Percentiles rank a stretch among this genome's conserved stretches.
Evolutionary conservation across 2,113 vertebrate species (phyloP).

Genomic region (Oncorhynchus tshawytscha): DNA sequence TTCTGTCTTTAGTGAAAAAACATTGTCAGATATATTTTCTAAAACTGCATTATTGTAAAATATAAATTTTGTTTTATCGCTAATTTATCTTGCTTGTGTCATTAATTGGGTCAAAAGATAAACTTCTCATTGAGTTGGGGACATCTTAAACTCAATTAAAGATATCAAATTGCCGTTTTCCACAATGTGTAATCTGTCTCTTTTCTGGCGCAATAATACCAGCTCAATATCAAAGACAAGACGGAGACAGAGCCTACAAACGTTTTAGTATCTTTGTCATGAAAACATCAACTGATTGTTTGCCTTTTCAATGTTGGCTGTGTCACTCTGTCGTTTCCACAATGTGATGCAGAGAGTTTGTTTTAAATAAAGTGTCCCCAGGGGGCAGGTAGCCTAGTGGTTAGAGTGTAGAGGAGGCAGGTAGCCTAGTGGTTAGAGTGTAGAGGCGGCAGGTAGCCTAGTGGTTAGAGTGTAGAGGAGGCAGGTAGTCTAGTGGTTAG

Average conservation of each 20-base stretch:
- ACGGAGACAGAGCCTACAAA: conserved; percentile 13
- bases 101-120: conserved; percentile 83
- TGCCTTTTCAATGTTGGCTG: conserved; percentile 56
- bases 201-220: no score
- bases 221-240: conserved; percentile 33
- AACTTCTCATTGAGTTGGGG: conserved; percentile 75
- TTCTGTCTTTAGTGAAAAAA: conserved; percentile 74
- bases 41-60: conserved; percentile 75
- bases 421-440: no score
- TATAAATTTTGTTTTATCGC: conserved; percentile 45
- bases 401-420: no score
- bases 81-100: conserved; percentile 81
- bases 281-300: conserved; percentile 50
- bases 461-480: no score
- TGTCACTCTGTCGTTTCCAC: conserved; percentile 50
- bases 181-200: conserved; percentile 65
- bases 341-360: no score
- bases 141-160: conserved; percentile 82
- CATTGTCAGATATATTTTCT: conserved; percentile 71
- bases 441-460: no score
- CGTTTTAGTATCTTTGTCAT: conserved; percentile 65
- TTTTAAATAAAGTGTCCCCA: conserved; percentile 45
- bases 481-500: no score
- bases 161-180: conserved; percentile 75
- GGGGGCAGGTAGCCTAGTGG: no score